Percentiles rank a stretch among this genome's conserved stretches.
These are phyloP conservation scores for Podarcis raffonei DNA, from an alignment of 2,113 vertebrate genomes.

Conservation along the genomic window DNA sequence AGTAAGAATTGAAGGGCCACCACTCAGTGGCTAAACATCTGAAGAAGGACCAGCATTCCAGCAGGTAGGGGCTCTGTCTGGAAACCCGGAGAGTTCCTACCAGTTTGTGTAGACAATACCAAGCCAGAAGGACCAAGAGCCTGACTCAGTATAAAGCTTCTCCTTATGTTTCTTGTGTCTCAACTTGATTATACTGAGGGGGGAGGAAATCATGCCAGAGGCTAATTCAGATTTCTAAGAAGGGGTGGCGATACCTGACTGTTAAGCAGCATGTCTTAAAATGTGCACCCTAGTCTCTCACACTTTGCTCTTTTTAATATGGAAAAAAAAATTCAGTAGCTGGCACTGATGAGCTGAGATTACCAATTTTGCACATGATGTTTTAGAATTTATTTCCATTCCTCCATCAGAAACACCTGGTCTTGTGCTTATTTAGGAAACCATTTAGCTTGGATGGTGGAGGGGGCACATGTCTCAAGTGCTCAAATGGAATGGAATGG, in stretches of 20 bases:
- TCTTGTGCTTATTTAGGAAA: background rate
- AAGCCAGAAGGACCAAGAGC: too few relatives aligned
- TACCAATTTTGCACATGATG: background rate
- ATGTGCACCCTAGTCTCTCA: background rate
- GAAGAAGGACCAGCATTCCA: too few relatives aligned
- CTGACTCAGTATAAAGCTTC: too few relatives aligned
- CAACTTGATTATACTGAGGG: too few relatives aligned
- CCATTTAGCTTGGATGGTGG: background rate
- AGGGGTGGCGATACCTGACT: background rate
- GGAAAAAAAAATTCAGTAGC: conserved; percentile 30
- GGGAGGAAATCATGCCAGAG: too few relatives aligned
- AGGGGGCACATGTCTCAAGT: background rate
- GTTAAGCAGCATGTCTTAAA: background rate
- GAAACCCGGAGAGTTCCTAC: too few relatives aligned
- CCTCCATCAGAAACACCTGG: conserved; percentile 18
- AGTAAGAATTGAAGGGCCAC: too few relatives aligned
- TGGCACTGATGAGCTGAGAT: background rate
- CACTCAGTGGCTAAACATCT: too few relatives aligned
- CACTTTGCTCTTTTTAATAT: conserved; percentile 28
- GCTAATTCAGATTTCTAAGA: background rate
- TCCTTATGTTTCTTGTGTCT: too few relatives aligned
- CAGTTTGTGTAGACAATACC: too few relatives aligned
- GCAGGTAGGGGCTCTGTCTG: too few relatives aligned
- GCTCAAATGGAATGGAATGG: background rate
- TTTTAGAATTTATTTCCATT: conserved; percentile 18